phyloP scores from a whole-genome alignment of 2,113 vertebrate species.

The Nothobranchius furzeri region DNA sequence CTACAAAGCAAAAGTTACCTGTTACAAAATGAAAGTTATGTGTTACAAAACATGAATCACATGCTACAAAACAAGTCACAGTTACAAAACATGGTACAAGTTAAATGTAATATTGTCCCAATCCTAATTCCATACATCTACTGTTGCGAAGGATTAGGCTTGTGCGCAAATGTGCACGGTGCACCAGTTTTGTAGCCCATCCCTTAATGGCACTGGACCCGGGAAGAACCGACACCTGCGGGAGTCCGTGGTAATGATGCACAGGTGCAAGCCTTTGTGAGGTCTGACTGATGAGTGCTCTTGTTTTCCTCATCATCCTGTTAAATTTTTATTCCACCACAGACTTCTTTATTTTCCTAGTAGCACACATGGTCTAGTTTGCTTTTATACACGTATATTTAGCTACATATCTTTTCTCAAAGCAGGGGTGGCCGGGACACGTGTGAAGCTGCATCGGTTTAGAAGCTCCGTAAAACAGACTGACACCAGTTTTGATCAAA shows the following conservation, averaged over 20 bases:
- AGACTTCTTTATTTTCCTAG: constrained; percentile 4
- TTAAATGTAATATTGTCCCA: too few species aligned
- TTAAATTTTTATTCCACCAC: background rate
- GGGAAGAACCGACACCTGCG: constrained; percentile 20
- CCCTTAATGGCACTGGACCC: constrained; percentile 23
- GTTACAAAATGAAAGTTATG: too few species aligned
- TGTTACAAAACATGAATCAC: too few species aligned
- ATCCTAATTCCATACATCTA: too few species aligned
- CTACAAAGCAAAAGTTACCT: too few species aligned
- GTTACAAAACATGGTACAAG: too few species aligned
- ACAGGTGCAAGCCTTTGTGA: constrained; percentile 17
- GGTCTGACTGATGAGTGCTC: constrained; percentile 30
- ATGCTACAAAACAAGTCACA: too few species aligned
- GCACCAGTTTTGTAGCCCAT: constrained; percentile 10
- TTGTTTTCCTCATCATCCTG: constrained; percentile 28
- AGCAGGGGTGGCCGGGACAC: constrained; percentile 6
- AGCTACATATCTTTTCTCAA: background rate
- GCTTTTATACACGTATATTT: background rate
- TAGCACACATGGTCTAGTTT: constrained; percentile 3
- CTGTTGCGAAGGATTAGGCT: constrained; percentile 19
- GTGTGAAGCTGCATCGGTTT: constrained; percentile 14
- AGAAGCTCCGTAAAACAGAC: constrained; percentile 30
- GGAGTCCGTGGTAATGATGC: constrained; percentile 10
- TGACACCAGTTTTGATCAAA: constrained; percentile 39
- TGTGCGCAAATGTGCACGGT: constrained; percentile 2